Evolutionary conservation across 2,797 vertebrate genomes (phyloP), one percentile per base, ranked within the genome.

Genomic region (Hirundo rustica): DNA sequence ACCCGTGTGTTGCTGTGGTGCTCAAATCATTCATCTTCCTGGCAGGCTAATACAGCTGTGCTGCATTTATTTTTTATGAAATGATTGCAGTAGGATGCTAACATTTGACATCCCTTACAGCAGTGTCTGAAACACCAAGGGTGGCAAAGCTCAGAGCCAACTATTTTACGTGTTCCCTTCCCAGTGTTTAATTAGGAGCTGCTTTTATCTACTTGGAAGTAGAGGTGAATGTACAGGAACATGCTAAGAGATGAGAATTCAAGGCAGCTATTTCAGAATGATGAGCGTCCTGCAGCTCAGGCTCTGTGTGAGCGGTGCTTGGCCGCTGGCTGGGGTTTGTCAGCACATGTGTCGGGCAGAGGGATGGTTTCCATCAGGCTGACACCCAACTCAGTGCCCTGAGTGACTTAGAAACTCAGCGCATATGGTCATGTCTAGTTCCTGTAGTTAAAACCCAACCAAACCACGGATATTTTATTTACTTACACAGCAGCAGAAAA

Each of bases 1-100:
- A 90, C 68, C 88, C 60, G 42, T 45, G 62, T 83, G 54, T 27
- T 85, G 66, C 68, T 66, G 44, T 72, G 53, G 61, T 48, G 36
- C 36, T 75, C 85, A 80, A 94, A 89, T 94, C 61, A 75, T 70
- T 93, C 54, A 54, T 83, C 66, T 89, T 83, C 54, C 82, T 36
- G 30, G 42, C 50, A 85, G 51, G 16, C 54, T 89, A 20, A 44
- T 42, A 3, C 55, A 79, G 78, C 74, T 79, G 54, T 66, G 61
- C 30, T 77, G 45, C 34, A 57, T 87, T 89, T 74, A 29, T 85
- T 47, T 88, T 94, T 73, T 21, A 36, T 58, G 23, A 79, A 85
- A 74, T 34, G 20, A 32, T 38, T 95, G 81, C 86, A 66, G 68
- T 25, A 74, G 42, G 34, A 50, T 68, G 11, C 61, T 77, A 44